Percentiles rank a stretch among this genome's conserved stretches.
Conservation (phyloP, 2,888 invertebrate species). For the Panzeria rudis region DNA sequence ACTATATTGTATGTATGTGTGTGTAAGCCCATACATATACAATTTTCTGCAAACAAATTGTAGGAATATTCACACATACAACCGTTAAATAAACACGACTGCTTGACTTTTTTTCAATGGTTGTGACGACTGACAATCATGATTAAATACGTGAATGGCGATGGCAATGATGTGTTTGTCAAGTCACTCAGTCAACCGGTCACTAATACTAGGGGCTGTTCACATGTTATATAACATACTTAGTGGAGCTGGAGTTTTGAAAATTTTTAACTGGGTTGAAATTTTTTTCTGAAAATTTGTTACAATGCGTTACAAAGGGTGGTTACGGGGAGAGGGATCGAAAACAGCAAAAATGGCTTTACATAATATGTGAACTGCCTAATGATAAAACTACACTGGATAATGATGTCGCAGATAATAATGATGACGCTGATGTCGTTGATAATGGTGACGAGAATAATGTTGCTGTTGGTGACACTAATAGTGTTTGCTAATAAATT, state of each 20-base stretch:
- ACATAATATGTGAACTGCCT: too few species aligned
- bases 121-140: conserved; percentile 60
- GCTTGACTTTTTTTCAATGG: conserved; percentile 27
- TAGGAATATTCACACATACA: conserved; percentile 63
- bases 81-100: conserved; percentile 68
- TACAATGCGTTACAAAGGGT: too few species aligned
- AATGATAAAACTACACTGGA: conserved; percentile 12
- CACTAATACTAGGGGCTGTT: conserved; percentile 6
- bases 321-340: too few species aligned
- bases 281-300: too few species aligned
- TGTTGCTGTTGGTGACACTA: conserved; percentile 73
- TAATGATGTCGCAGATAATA: conserved; percentile 15
- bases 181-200: not conserved
- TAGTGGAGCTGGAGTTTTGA: too few species aligned
- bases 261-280: too few species aligned
- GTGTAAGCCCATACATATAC: not conserved
- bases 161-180: conserved; percentile 20
- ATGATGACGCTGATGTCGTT: conserved; percentile 14
- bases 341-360: too few species aligned
- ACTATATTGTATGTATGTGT: not conserved
- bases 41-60: conserved; percentile 13
- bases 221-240: too few species aligned
- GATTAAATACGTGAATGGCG: conserved; percentile 50
- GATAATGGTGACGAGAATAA: conserved; percentile 58
- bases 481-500: conserved; percentile 75